phyloP scores from a whole-genome alignment of 2,113 vertebrate species.

The Leptocoma aspasia region DNA sequence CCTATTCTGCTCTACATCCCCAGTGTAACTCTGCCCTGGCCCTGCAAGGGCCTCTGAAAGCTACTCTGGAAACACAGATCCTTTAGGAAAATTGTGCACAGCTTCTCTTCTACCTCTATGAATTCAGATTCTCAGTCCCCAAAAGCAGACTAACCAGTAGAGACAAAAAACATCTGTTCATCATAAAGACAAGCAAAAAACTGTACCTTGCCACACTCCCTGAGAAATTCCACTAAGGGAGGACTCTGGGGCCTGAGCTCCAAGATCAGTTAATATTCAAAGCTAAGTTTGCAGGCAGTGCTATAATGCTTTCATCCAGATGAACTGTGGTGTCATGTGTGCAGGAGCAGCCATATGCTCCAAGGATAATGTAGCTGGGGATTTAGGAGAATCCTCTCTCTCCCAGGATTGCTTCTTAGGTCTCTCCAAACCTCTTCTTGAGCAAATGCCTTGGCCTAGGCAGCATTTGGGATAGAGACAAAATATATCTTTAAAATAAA shows the following conservation, averaged over 20 bases:
- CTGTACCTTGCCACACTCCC: not conserved
- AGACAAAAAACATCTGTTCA: not conserved
- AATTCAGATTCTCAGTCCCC: not conserved
- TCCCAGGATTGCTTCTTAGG: not conserved
- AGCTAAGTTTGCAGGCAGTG: not conserved
- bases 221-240: not conserved
- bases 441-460: not conserved
- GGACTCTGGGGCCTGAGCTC: not conserved
- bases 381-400: not conserved
- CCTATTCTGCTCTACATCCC: not conserved
- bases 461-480: not conserved
- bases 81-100: not conserved
- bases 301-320: not conserved
- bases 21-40: not conserved
- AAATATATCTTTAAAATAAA: not conserved
- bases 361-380: not conserved
- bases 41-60: not conserved
- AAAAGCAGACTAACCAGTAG: not conserved
- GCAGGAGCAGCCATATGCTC: not conserved
- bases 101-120: not conserved
- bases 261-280: not conserved
- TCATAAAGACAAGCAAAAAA: not conserved
- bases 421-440: not conserved
- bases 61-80: not conserved
- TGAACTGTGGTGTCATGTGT: not conserved